Evolutionary conservation across 2,797 vertebrate species (phyloP).

Genomic region (Lepidocolaptes lacrymiger): DNA sequence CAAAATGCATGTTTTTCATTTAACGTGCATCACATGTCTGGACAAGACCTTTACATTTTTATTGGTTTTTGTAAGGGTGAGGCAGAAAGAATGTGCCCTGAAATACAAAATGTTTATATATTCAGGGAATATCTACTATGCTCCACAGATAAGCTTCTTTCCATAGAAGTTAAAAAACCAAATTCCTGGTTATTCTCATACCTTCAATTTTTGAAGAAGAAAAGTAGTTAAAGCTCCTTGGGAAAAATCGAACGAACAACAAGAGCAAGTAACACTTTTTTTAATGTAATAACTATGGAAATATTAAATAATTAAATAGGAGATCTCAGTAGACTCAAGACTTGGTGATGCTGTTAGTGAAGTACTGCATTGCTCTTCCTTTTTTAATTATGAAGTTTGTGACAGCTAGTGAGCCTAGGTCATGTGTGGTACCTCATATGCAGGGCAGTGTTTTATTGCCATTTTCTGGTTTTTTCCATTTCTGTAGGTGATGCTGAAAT

Average conservation of each 20-base stretch:
- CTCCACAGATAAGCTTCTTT: neutral
- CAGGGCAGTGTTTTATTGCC: neutral
- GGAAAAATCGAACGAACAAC: neutral
- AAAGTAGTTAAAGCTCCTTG: neutral
- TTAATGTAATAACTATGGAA: neutral
- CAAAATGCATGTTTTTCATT: neutral
- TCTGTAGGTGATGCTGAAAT: slow-evolving; percentile 95
- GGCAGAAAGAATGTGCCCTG: neutral
- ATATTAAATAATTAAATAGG: neutral
- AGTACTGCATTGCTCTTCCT: neutral
- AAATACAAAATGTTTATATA: neutral
- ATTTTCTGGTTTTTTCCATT: slow-evolving; percentile 40
- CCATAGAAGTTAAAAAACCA: neutral
- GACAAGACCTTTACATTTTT: neutral
- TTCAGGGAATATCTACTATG: neutral
- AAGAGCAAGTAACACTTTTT: neutral
- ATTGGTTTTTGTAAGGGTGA: neutral
- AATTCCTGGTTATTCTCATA: neutral
- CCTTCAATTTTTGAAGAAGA: neutral
- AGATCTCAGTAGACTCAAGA: neutral
- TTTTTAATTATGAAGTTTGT: neutral
- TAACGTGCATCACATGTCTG: neutral
- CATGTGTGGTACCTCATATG: neutral
- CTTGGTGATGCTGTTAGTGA: neutral
- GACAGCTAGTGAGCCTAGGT: neutral